Evolutionary conservation across 2,113 vertebrate genomes (phyloP), one percentile per base, ranked within the genome.

Genomic region (Elgaria multicarinata): DNA sequence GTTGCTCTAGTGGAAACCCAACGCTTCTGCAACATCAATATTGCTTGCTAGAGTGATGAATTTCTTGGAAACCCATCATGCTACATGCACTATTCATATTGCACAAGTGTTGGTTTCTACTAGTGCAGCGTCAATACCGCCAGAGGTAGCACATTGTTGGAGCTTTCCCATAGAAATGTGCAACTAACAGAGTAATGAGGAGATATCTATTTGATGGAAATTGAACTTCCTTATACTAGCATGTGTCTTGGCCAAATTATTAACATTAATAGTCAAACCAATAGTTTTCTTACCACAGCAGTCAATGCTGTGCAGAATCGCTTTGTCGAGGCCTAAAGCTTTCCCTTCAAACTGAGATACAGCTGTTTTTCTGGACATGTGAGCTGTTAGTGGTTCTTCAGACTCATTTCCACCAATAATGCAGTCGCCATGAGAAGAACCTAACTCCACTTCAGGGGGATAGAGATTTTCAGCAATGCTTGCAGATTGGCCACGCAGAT

Each of bases 271-370:
- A 81, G 12, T 69, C 6, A 71, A 62, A 39, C 33, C 76, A n/a
- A 67, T 12, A 46, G 20, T 53, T 77, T 42, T 20, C 97, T 98
- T 97, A 98, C 99, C 98, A 44, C 99, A 99, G 95, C 98, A 99
- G 97, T 99, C 99, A 31, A 99, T 99, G 94, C 99, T 99, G 36
- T 99, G 98, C 90, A 99, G 97, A 93, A 99, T 98, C 87, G 99
- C 99, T 95, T 99, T 99, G 94, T 99, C 99, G 93, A 99, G 96
- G 46, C 98, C 99, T 81, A 99, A 95, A 3, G 99, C 99, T 97
- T 99, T 99, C 91, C 99, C 98, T 96, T 99, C 99, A 96, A 99
- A 99, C 93, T 99, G 98, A 9, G 98, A 98, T 92, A 99, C 88
- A n/a, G 98, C 98, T 1, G 98, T 98, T 95, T 99, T 99, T 91